Base-by-base conservation (phyloP, 2,113 vertebrate species). In the Tympanuchus pallidicinctus region DNA sequence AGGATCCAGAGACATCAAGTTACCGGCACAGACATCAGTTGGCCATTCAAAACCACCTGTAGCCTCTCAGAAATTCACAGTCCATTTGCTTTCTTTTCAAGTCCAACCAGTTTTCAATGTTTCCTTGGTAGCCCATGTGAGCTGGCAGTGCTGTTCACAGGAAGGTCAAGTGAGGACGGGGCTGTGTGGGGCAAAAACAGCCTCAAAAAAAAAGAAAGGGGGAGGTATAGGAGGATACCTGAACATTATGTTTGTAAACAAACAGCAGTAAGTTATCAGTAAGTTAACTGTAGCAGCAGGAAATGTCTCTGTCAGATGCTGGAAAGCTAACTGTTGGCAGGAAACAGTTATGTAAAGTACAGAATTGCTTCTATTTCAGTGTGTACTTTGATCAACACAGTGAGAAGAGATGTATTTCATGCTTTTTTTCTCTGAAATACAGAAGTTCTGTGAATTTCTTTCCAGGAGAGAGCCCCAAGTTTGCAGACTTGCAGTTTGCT, bases 281-380 rank as follows among this genome's bases (percentile, higher is more conserved):
- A 54, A 87, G n/a, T 79, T 84, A 82, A 88, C 65, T 3, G 3
- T 61, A 81, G 90, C 88, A 89, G 92, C 86, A 95, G 88, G 90
- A 94, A 94, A 94, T 27, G 3, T 50, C 88, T 74, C 70, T 86
- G 65, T 81, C 1, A 4, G 60, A 86, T 83, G 92, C 86, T 93
- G 95, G 81, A 94, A 93, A 90, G 21, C 15, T 38, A 86, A 52
- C 42, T 36, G 34, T 28, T 30, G 20, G 45, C 63, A 95, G 92
- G 83, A 93, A 97, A 91, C 4, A 0, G 54, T 90, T 94, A 90
- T 5, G 4, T 78, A 67, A 91, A 91, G 54, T 50, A 34, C 63
- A 89, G 90, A 92, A 86, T 57, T 77, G 60, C 79, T 92, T 40
- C 79, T 89, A 89, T 86, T 94, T 92, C 86, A 80, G 93, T 93